Base-by-base conservation (phyloP, 2,888 invertebrate genomes). In the Cryptocheilus praepositus region DNA sequence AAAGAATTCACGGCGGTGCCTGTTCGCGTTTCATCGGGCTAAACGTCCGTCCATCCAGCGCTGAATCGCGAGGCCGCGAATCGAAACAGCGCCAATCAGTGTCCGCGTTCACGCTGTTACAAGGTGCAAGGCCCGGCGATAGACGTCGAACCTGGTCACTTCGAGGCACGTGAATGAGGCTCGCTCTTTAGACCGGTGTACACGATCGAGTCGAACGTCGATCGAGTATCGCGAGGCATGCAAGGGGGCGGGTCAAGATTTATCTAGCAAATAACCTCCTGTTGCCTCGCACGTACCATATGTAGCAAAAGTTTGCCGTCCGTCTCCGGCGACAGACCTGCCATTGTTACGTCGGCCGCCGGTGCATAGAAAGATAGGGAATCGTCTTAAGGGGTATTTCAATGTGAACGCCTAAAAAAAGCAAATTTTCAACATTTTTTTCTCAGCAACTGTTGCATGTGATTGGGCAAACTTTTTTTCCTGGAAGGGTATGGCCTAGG, bases 201-300 rank as follows among this genome's bases (percentile, higher is more conserved):
- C 72, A 67, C 71, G 81, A 80, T 80, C 79, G 76, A 67, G 57
- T 70, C 72, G 72, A 78, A 62, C 79, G 80, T 77, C 76, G 81
- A 82, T 82, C 80, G 82, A 74, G 74, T 82, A 82, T 82, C 82
- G 73, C 70, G 72, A 70, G 76, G 80, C 82, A 82, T 82, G 82
- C 82, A 82, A 82, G 76, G 74, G 75, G 82, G 82, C 82, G 82
- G 81, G 70, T 73, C 77, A 73, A 82, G 82, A 82, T 82, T 81
- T 77, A 82, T 82, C 82, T 79, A 77, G 77, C 81, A 75, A 81
- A 81, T 82, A 81, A 81, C 81, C 81, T 81, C 78, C 79, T 80
- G 80, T 79, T 78, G 77, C 80, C 36, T 79, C 74, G 79, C 80
- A 70, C 73, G 75, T 79, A 80, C 77, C 75, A 77, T 77, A 73